Percentiles rank a stretch among this genome's conserved stretches.
Evolutionary conservation across 2,888 invertebrate species (phyloP).

Genomic region (Andrena praecox): DNA sequence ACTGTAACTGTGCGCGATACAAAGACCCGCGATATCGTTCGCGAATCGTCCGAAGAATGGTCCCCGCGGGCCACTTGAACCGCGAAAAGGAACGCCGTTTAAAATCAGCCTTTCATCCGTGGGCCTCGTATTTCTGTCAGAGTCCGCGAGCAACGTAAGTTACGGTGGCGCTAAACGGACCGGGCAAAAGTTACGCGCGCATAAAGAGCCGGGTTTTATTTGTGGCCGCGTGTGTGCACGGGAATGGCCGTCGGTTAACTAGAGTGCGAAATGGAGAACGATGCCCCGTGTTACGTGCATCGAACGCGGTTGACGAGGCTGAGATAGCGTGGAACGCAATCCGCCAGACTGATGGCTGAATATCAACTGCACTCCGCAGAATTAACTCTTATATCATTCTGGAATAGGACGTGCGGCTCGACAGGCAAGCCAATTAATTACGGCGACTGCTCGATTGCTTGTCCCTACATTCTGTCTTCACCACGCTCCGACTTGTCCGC

Average conservation of each 20-base stretch:
- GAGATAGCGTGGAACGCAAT: constrained; percentile 40
- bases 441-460: constrained; percentile 30
- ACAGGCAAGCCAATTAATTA: constrained; percentile 75
- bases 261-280: constrained; percentile 22
- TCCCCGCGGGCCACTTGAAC: not conserved
- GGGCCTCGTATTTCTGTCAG: constrained; percentile 19
- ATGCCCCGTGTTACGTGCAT: constrained; percentile 26
- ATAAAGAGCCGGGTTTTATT: constrained; percentile 40
- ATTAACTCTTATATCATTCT: constrained; percentile 78
- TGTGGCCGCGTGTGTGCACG: constrained; percentile 1
- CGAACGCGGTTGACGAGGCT: constrained; percentile 46
- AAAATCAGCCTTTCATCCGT: constrained; percentile 16
- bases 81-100: not conserved
- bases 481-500: not conserved
- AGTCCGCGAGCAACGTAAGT: constrained; percentile 6
- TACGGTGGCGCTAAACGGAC: constrained; percentile 9
- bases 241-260: constrained; percentile 10
- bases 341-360: constrained; percentile 55
- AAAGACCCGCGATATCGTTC: not conserved
- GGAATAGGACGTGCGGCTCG: constrained; percentile 56
- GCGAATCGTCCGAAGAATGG: not conserved
- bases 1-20: too few species aligned
- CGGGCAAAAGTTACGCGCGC: constrained; percentile 20
- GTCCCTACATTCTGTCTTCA: constrained; percentile 9
- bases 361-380: constrained; percentile 75